phyloP scores from a whole-genome alignment of 2,797 vertebrate genomes.

The Moxostoma hubbsi region DNA sequence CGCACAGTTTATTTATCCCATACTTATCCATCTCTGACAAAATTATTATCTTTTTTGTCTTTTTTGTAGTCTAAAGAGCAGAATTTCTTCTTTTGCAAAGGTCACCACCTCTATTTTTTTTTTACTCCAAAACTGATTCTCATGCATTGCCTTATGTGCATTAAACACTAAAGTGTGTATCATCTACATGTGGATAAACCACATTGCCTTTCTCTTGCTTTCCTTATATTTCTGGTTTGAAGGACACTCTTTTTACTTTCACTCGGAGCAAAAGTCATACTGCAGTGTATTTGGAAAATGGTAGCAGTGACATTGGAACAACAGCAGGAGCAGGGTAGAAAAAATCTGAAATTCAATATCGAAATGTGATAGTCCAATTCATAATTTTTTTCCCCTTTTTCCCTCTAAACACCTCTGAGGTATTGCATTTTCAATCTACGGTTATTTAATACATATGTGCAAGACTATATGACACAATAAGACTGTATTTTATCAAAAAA shows the following conservation, averaged over 20 bases:
- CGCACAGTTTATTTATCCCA: constrained; percentile 1
- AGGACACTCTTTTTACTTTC: neutral
- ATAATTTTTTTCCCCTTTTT: neutral
- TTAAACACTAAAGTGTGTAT: neutral
- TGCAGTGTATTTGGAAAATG: constrained; percentile 2
- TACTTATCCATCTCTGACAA: constrained; percentile 9
- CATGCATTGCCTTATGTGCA: neutral
- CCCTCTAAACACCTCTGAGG: neutral
- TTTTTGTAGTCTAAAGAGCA: constrained; percentile 3
- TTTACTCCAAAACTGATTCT: no score
- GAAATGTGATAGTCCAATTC: constrained; percentile 25
- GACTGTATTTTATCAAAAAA: no score
- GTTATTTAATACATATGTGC: neutral
- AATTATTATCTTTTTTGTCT: neutral
- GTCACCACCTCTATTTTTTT: neutral
- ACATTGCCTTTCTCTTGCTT: neutral
- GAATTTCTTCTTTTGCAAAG: neutral
- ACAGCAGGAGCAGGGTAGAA: neutral
- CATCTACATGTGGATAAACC: neutral
- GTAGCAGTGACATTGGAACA: constrained; percentile 3
- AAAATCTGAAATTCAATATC: constrained; percentile 36
- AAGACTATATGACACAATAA: no score
- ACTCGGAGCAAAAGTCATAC: neutral
- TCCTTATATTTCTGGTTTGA: neutral
- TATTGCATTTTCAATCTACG: neutral